These are phyloP conservation scores for Leiothrix lutea DNA, from an alignment of 2,113 vertebrate genomes.

Conservation along the genomic window DNA sequence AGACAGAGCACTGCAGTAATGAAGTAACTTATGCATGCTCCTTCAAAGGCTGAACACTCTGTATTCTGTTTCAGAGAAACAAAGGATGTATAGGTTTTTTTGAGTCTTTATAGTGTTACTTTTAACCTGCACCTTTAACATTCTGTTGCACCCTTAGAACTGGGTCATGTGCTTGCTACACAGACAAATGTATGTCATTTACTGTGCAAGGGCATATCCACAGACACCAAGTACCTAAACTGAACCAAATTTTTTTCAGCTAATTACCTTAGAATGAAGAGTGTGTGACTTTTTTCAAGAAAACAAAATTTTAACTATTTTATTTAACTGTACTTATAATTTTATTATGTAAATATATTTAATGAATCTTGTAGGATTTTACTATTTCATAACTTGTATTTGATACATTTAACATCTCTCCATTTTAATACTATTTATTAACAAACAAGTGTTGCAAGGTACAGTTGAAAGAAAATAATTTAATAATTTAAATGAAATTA, in stretches of 20 bases:
- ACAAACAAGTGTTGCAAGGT: background rate
- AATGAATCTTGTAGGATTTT: background rate
- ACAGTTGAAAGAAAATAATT: background rate
- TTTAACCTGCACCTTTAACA: background rate
- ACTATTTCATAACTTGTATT: background rate
- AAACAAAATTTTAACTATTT: background rate
- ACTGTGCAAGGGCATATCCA: background rate
- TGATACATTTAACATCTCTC: background rate
- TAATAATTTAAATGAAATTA: background rate
- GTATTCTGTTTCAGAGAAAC: background rate
- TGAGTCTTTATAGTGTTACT: background rate
- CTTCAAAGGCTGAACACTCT: background rate
- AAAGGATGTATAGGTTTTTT: background rate
- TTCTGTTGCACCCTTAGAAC: background rate
- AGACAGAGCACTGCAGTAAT: background rate
- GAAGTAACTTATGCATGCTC: background rate
- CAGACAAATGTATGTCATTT: background rate
- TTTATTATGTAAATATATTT: background rate
- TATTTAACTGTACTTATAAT: background rate
- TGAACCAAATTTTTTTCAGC: background rate
- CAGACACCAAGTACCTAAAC: background rate
- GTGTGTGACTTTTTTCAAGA: background rate
- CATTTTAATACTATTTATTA: background rate
- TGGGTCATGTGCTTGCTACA: background rate
- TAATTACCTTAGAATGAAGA: background rate